Percentiles rank a stretch among this genome's conserved stretches.
Conservation (phyloP, 1,140 invertebrate species). For the Aphaenogaster floridana region DNA sequence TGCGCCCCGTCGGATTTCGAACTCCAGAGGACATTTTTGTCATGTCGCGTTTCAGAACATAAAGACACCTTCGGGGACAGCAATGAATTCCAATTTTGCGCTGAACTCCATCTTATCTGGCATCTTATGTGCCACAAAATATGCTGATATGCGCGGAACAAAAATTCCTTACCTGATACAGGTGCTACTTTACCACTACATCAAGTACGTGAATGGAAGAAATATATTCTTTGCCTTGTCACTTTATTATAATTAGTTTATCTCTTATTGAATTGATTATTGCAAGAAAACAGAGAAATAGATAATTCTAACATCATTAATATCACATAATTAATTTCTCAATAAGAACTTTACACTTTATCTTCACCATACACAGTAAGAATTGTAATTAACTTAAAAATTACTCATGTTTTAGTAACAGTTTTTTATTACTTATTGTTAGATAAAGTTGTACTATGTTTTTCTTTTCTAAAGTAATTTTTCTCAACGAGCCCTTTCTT, state of each 20-base stretch:
- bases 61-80: conserved; percentile 42
- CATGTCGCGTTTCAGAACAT: conserved; percentile 39
- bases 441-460: neutral
- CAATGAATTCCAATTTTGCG: conserved; percentile 45
- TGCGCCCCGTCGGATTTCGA: conserved; percentile 37
- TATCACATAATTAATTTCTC: neutral
- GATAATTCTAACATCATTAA: neutral
- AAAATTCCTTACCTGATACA: conserved; percentile 13
- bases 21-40: conserved; percentile 36
- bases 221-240: neutral
- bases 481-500: neutral
- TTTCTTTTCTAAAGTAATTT: neutral
- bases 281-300: neutral
- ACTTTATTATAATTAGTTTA: neutral
- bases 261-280: neutral
- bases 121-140: conserved; percentile 1
- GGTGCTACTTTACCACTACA: neutral
- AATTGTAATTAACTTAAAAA: conserved; percentile 3
- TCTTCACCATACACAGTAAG: neutral
- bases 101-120: neutral
- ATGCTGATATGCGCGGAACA: neutral
- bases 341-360: neutral
- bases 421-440: neutral
- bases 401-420: neutral
- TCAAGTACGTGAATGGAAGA: neutral